Percentiles rank a stretch among this genome's conserved stretches.
These are phyloP conservation scores for Agraylea sexmaculata DNA, from an alignment of 1,140 invertebrate genomes.

Conservation along the genomic window DNA sequence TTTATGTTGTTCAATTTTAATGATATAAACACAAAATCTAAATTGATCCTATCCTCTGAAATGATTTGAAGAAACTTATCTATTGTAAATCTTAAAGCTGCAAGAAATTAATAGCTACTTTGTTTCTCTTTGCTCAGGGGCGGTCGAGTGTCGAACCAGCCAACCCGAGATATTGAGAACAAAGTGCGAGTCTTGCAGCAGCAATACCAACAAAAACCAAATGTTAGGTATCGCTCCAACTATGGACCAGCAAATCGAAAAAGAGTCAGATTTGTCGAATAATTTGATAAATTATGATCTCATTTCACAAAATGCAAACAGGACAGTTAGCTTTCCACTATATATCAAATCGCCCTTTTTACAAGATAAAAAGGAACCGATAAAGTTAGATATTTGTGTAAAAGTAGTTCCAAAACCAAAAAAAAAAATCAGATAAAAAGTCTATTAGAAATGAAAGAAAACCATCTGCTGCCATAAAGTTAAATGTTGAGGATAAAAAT, in stretches of 20 bases:
- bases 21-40: too few relatives aligned
- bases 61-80: too few relatives aligned
- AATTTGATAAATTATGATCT: slow-evolving; percentile 44
- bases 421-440: slow-evolving; percentile 32
- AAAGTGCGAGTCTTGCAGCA: slow-evolving; percentile 35
- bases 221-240: slow-evolving; percentile 19
- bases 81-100: too few relatives aligned
- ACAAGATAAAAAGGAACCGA: slow-evolving; percentile 60
- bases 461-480: slow-evolving; percentile 25
- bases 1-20: too few relatives aligned
- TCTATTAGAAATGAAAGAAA: too few relatives aligned
- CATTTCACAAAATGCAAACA: slow-evolving; percentile 32
- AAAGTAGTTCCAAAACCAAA: slow-evolving; percentile 56
- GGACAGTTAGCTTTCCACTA: slow-evolving; percentile 39
- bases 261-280: slow-evolving; percentile 47
- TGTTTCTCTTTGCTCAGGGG: slow-evolving; percentile 36
- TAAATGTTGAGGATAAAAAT: slow-evolving; percentile 28
- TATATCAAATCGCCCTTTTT: slow-evolving; percentile 50
- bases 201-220: slow-evolving; percentile 26
- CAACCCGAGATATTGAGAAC: slow-evolving; percentile 41
- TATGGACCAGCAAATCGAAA: slow-evolving; percentile 32
- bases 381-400: slow-evolving; percentile 70
- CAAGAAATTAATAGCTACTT: too few relatives aligned
- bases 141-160: slow-evolving; percentile 37
- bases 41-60: too few relatives aligned